Evolutionary conservation across 2,113 vertebrate genomes (phyloP).

Genomic region (Oncorhynchus tshawytscha): DNA sequence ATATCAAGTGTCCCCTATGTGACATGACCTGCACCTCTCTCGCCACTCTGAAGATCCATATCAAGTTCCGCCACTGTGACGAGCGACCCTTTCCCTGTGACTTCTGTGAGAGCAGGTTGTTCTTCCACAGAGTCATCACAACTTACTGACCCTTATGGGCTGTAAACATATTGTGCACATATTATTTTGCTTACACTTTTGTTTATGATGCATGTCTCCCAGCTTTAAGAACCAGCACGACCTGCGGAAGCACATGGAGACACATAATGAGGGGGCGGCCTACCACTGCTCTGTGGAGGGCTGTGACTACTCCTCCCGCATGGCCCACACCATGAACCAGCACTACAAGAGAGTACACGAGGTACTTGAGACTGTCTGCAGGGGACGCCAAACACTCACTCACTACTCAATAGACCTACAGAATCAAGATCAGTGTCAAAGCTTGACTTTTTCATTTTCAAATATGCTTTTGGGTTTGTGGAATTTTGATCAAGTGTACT

Average conservation of each 20-base stretch:
- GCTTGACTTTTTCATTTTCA: too few relatives aligned
- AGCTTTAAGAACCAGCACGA: slow-evolving; percentile 77
- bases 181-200: neutral
- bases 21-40: slow-evolving; percentile 68
- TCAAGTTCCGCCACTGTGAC: slow-evolving; percentile 71
- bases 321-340: slow-evolving; percentile 61
- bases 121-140: neutral
- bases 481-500: neutral
- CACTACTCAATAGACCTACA: too few relatives aligned
- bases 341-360: slow-evolving; percentile 71
- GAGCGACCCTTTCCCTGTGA: slow-evolving; percentile 72
- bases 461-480: neutral
- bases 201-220: slow-evolving; percentile 16
- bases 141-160: neutral
- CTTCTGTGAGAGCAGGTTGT: slow-evolving; percentile 72
- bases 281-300: slow-evolving; percentile 75
- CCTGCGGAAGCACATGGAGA: slow-evolving; percentile 76
- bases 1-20: slow-evolving; percentile 67
- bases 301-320: slow-evolving; percentile 70
- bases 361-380: slow-evolving; percentile 38
- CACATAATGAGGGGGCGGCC: slow-evolving; percentile 73
- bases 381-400: too few relatives aligned
- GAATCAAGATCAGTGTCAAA: too few relatives aligned
- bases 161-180: neutral
- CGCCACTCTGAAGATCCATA: slow-evolving; percentile 75